These are phyloP conservation scores for Steinernema carpocapsae DNA, from an alignment of 2,888 invertebrate genomes.

Conservation along the genomic window DNA sequence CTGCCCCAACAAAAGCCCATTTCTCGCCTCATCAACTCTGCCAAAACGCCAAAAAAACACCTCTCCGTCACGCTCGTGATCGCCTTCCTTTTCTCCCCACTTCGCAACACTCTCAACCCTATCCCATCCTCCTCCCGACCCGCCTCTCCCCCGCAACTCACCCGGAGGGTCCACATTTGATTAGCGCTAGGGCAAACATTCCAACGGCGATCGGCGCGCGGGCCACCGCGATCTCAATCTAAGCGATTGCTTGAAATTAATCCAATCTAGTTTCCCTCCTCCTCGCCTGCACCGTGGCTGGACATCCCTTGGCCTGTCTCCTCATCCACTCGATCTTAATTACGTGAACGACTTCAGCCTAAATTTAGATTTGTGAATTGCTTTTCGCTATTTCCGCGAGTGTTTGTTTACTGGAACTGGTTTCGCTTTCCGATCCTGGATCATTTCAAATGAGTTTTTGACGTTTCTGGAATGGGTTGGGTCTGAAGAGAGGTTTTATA, in stretches of 20 bases:
- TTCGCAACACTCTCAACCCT: too few relatives aligned
- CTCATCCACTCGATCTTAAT: constrained; percentile 1
- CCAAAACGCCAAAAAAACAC: not conserved
- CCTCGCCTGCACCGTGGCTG: too few relatives aligned
- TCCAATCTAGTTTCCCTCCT: constrained; percentile 15
- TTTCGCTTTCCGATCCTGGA: too few relatives aligned
- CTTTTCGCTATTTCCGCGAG: too few relatives aligned
- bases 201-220: constrained; percentile 12
- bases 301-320: too few relatives aligned
- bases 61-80: constrained; percentile 18
- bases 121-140: not conserved
- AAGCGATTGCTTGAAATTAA: constrained; percentile 27
- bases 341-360: too few relatives aligned
- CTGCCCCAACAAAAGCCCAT: not conserved
- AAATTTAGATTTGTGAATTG: too few relatives aligned
- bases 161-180: constrained; percentile 9
- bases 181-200: constrained; percentile 18
- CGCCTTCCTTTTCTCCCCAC: not conserved
- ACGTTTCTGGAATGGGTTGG: too few relatives aligned
- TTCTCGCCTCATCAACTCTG: not conserved
- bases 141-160: not conserved
- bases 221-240: constrained; percentile 17
- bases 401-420: too few relatives aligned
- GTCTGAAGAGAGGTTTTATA: too few relatives aligned
- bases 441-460: too few relatives aligned